Conservation (phyloP, 2,113 vertebrate species). For the Sclerurus mexicanus region DNA sequence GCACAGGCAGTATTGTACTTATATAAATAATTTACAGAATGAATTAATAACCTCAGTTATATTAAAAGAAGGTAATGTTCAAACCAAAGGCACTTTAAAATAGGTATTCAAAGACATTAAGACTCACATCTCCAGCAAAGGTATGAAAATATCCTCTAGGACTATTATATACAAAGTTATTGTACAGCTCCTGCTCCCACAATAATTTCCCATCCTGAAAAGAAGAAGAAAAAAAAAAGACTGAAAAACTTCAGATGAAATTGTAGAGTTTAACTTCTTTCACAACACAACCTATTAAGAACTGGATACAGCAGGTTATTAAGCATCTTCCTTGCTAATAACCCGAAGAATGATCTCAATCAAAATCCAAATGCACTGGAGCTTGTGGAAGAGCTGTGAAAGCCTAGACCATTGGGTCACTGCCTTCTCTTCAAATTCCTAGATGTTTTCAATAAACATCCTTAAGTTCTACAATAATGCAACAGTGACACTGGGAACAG, state of each 20-base stretch:
- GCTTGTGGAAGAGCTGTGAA: neutral
- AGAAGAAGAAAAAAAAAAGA: neutral
- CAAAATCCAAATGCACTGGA: neutral
- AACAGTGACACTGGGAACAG: neutral
- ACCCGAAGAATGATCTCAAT: neutral
- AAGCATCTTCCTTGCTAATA: neutral
- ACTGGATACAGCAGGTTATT: neutral
- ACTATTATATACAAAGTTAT: slow-evolving; percentile 92
- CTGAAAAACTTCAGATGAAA: neutral
- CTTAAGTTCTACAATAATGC: neutral
- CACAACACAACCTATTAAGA: neutral
- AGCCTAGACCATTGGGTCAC: neutral
- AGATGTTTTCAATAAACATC: neutral
- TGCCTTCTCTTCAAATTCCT: neutral
- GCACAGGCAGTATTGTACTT: neutral
- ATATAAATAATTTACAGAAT: neutral
- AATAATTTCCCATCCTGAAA: slow-evolving; percentile 90
- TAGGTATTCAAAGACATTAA: neutral
- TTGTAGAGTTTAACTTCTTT: neutral
- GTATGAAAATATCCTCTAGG: slow-evolving; percentile 95
- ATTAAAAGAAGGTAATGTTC: neutral
- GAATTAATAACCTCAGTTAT: neutral
- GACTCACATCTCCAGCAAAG: slow-evolving; percentile 89
- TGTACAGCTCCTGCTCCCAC: slow-evolving; percentile 97
- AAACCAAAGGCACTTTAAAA: neutral